Evolutionary conservation across 1,140 invertebrate species (phyloP).

Genomic region (Daktulosphaira vitifoliae): DNA sequence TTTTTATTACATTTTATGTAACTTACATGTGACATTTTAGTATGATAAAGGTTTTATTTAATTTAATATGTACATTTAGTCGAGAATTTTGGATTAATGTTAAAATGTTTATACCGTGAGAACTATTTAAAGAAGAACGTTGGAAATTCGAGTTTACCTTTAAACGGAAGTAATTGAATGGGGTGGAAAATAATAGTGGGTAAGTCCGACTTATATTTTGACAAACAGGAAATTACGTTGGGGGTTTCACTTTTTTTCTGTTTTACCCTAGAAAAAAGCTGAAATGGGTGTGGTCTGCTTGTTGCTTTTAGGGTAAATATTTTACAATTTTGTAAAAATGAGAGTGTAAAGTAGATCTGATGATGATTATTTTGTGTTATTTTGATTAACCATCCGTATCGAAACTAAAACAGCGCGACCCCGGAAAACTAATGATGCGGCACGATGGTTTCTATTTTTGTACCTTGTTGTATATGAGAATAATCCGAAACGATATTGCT

Average conservation of each 20-base stretch:
- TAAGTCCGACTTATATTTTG: neutral
- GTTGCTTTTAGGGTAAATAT: conserved; percentile 2
- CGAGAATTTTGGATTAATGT: no score
- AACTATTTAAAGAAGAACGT: no score
- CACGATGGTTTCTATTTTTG: no score
- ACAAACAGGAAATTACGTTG: conserved; percentile 18
- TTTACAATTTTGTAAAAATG: conserved; percentile 31
- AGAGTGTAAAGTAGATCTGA: neutral
- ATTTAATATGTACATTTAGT: no score
- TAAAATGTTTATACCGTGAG: no score
- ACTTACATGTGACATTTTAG: no score
- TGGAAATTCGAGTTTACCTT: neutral
- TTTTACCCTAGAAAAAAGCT: neutral
- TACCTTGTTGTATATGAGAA: neutral
- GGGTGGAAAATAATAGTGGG: neutral
- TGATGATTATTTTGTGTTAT: neutral
- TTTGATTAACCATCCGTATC: no score
- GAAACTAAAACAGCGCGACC: no score
- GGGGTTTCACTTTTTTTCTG: conserved; percentile 8
- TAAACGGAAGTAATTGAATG: conserved; percentile 7
- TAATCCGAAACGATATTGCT: conserved; percentile 8
- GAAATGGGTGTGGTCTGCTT: conserved; percentile 17
- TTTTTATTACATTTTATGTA: no score
- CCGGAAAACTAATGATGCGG: no score
- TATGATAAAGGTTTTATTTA: no score